These are phyloP conservation scores for Reticulitermes lucifugus DNA, from an alignment of 2,888 invertebrate genomes.

Conservation along the genomic window DNA sequence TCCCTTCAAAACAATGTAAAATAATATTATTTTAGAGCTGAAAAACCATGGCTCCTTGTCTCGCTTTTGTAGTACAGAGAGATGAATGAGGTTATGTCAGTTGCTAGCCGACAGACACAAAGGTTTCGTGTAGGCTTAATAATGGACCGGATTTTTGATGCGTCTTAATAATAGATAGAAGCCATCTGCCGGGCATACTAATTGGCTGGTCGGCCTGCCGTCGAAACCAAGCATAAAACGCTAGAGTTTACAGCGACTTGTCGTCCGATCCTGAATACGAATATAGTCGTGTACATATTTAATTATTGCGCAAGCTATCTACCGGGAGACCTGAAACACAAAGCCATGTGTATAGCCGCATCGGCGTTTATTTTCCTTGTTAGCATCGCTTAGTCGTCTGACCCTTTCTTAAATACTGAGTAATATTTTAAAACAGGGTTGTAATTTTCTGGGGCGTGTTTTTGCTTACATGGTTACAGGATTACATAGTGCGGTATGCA, in stretches of 20 bases:
- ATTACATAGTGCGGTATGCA: too few species aligned
- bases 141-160: constrained; percentile 1
- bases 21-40: too few species aligned
- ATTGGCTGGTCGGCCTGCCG: not conserved
- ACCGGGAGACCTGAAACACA: not conserved
- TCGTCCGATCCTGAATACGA: not conserved
- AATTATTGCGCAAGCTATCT: not conserved
- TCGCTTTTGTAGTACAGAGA: not conserved
- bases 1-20: too few species aligned
- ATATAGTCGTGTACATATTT: not conserved
- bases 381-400: not conserved
- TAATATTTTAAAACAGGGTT: too few species aligned
- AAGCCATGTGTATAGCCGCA: not conserved
- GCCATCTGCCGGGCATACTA: constrained; percentile 21
- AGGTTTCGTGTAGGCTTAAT: constrained; percentile 4
- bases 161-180: constrained; percentile 21
- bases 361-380: not conserved
- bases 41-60: not conserved
- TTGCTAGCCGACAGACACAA: constrained; percentile 8
- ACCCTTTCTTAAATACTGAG: too few species aligned
- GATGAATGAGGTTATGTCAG: constrained; percentile 12
- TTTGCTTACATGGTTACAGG: too few species aligned
- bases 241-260: not conserved
- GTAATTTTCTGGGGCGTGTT: too few species aligned
- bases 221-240: constrained; percentile 9